A percentile compares a stretch with the other conserved stretches of the same genome.
phyloP scores from a whole-genome alignment of 2,888 invertebrate species.

The Scelioninae gen. 1 region DNA sequence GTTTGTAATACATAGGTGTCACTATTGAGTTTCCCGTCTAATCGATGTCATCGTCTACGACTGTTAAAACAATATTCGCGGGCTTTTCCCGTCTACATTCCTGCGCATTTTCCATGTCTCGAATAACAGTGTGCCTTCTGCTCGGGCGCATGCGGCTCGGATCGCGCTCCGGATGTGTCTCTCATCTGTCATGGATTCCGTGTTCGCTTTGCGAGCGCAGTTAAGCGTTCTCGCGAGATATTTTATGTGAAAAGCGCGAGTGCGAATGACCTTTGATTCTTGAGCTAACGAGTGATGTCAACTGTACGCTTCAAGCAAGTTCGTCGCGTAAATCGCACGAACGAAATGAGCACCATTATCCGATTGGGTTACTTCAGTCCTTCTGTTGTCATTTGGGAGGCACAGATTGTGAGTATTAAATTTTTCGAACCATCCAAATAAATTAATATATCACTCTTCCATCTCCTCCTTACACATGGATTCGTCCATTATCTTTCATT shows the following conservation, averaged over 20 bases:
- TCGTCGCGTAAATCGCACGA: constrained; percentile 34
- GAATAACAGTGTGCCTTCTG: constrained; percentile 75
- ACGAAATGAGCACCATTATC: constrained; percentile 75
- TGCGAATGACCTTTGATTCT: constrained; percentile 1
- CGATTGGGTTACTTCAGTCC: constrained; percentile 74
- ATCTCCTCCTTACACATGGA: background rate
- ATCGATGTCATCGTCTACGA: constrained; percentile 16
- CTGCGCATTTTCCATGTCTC: constrained; percentile 67
- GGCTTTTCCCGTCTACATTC: constrained; percentile 69
- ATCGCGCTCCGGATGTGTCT: constrained; percentile 71
- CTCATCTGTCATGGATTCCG: constrained; percentile 83
- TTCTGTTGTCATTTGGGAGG: constrained; percentile 76
- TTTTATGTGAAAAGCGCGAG: constrained; percentile 75
- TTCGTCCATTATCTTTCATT: constrained; percentile 20
- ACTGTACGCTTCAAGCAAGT: constrained; percentile 27
- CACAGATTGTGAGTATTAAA: constrained; percentile 77
- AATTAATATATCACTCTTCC: background rate
- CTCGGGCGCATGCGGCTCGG: constrained; percentile 79
- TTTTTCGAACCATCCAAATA: background rate
- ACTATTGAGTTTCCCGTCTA: constrained; percentile 17
- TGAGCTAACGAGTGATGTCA: constrained; percentile 67
- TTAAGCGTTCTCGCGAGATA: constrained; percentile 78
- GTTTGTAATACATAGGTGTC: background rate
- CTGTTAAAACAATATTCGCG: constrained; percentile 30
- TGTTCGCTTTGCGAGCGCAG: constrained; percentile 80